These are phyloP conservation scores for Apeltes quadracus DNA, from an alignment of 2,113 vertebrate species.

Conservation along the genomic window DNA sequence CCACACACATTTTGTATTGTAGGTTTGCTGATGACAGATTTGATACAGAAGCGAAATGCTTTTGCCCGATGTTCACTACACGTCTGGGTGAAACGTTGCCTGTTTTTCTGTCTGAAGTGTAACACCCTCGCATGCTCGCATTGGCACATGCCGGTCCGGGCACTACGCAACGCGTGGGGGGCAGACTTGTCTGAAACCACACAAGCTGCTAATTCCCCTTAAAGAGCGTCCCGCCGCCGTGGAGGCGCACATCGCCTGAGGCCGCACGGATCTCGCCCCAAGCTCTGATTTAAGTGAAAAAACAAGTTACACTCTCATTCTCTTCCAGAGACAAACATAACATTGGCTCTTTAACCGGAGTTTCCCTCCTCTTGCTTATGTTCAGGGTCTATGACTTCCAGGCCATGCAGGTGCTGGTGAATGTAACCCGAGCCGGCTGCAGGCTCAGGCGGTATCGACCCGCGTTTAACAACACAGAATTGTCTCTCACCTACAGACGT, in stretches of 20 bases:
- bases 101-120: constrained; percentile 1
- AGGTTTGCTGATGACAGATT: background rate
- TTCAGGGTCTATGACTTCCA: constrained; percentile 30
- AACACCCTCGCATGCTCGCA: background rate
- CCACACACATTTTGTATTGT: background rate
- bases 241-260: background rate
- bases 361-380: constrained; percentile 45
- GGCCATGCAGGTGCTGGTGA: constrained; percentile 44
- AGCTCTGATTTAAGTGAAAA: background rate
- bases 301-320: background rate
- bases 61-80: background rate
- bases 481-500: background rate
- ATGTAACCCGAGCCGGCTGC: constrained; percentile 51
- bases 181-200: constrained; percentile 16
- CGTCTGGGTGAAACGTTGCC: background rate
- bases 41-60: too few relatives aligned
- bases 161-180: too few relatives aligned
- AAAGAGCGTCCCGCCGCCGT: background rate
- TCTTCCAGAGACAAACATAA: constrained; percentile 6
- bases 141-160: background rate
- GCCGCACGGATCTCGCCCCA: background rate
- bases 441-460: constrained; percentile 18
- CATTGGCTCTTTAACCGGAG: constrained; percentile 12
- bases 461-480: background rate
- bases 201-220: constrained; percentile 11